Conservation (phyloP, 2,888 invertebrate genomes). For the Mystacides longicornis region DNA sequence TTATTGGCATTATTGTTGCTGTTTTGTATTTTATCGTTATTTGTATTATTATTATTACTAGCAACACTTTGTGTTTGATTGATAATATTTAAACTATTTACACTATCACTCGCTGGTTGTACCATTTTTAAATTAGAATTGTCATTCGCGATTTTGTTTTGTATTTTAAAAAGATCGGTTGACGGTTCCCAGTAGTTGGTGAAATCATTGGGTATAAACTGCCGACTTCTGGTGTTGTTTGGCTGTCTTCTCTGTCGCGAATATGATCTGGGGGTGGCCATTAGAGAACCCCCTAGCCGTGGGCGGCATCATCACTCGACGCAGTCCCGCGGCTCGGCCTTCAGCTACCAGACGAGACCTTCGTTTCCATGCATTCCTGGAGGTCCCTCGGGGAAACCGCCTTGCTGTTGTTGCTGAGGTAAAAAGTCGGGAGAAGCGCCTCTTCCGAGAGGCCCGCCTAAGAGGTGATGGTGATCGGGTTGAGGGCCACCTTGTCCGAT, state of each 20-base stretch:
- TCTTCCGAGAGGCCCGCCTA: constrained; percentile 27
- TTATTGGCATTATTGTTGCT: not conserved
- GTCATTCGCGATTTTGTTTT: constrained; percentile 1
- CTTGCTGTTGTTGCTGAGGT: constrained; percentile 26
- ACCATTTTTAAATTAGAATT: not conserved
- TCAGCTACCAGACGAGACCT: constrained; percentile 51
- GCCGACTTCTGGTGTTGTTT: not conserved
- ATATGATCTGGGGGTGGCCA: constrained; percentile 8
- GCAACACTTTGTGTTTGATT: not conserved
- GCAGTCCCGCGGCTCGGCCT: constrained; percentile 53
- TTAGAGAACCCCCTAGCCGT: constrained; percentile 17
- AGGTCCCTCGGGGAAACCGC: constrained; percentile 42
- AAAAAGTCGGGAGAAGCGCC: constrained; percentile 67
- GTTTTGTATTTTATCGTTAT: not conserved
- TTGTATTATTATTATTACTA: not conserved
- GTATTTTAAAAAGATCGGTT: not conserved
- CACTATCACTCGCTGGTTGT: not conserved
- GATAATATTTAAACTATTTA: not conserved
- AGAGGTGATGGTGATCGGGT: constrained; percentile 50
- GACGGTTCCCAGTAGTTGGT: no score
- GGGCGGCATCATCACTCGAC: constrained; percentile 43
- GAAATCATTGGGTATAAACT: no score
- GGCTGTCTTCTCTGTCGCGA: constrained; percentile 7
- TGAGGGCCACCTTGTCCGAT: constrained; percentile 34
- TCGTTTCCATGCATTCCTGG: constrained; percentile 42